These are phyloP conservation scores for Dryobota labecula DNA, from an alignment of 2,888 invertebrate species.

Conservation along the genomic window DNA sequence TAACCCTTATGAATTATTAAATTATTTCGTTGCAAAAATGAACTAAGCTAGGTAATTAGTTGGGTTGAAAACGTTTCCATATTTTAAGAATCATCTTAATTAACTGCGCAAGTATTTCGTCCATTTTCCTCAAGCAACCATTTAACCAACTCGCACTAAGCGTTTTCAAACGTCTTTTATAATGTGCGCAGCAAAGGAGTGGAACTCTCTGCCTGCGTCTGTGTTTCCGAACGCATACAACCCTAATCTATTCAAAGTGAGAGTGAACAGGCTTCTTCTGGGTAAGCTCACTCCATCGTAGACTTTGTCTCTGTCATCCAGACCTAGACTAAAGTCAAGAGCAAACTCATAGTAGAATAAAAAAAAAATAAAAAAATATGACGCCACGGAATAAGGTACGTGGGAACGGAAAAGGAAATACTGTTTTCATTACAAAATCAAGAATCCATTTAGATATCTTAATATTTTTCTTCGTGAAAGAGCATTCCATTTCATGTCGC, in stretches of 20 bases:
- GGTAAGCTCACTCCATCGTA: too few relatives aligned
- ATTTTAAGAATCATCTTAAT: constrained; percentile 37
- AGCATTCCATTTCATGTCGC: not conserved
- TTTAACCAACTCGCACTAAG: too few relatives aligned
- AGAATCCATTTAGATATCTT: not conserved
- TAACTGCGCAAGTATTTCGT: constrained; percentile 31
- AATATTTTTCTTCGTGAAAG: not conserved
- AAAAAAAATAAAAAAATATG: too few relatives aligned
- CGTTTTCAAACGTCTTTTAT: too few relatives aligned
- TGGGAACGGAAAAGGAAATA: not conserved
- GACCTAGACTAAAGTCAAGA: too few relatives aligned
- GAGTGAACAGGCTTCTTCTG: too few relatives aligned
- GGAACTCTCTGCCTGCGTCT: too few relatives aligned
- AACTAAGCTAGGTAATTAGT: constrained; percentile 32
- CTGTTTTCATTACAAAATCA: constrained; percentile 5
- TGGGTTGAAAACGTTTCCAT: constrained; percentile 23
- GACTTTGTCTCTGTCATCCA: too few relatives aligned
- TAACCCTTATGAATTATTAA: not conserved
- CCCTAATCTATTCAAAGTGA: too few relatives aligned
- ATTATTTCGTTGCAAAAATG: constrained; percentile 22
- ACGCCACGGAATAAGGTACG: constrained; percentile 1
- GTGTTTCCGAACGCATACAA: too few relatives aligned
- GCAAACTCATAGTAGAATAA: too few relatives aligned
- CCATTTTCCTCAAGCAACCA: constrained; percentile 28
- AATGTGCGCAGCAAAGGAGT: too few relatives aligned